Conservation (phyloP, 2,113 vertebrate species). For the Etheostoma spectabile region DNA sequence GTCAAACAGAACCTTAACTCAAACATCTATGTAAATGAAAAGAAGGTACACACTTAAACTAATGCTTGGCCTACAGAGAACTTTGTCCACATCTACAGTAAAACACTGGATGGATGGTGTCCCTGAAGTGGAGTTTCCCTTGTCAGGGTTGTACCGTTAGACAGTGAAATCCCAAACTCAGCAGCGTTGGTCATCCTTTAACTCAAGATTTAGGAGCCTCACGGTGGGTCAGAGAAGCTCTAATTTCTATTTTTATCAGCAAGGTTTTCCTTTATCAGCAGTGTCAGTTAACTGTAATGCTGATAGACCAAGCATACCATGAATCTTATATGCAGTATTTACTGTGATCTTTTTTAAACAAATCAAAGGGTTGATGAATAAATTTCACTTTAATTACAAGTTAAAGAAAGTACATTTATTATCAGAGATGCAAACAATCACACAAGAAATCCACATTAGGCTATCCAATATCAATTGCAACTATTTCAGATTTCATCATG, state of each 20-base stretch:
- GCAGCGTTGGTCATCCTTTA: neutral
- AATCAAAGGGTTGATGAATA: neutral
- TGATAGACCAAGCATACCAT: neutral
- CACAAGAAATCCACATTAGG: neutral
- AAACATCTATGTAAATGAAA: neutral
- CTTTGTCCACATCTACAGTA: conserved; percentile 20
- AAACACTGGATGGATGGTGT: conserved; percentile 28
- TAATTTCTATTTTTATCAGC: neutral
- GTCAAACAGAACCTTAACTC: conserved; percentile 5
- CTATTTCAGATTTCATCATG: neutral
- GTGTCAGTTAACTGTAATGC: neutral
- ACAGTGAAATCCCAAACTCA: conserved; percentile 49
- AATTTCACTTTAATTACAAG: neutral
- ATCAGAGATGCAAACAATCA: conserved; percentile 3
- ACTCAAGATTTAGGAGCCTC: neutral
- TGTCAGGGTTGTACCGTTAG: conserved; percentile 18
- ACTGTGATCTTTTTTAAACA: neutral
- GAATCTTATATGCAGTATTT: neutral
- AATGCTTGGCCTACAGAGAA: conserved; percentile 6
- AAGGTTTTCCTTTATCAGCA: neutral
- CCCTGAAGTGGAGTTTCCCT: conserved; percentile 41
- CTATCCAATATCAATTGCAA: neutral
- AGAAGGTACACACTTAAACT: neutral
- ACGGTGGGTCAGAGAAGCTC: neutral
- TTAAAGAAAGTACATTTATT: neutral